Conservation (phyloP, 2,888 invertebrate species). For the Leucoptera coffeella region DNA sequence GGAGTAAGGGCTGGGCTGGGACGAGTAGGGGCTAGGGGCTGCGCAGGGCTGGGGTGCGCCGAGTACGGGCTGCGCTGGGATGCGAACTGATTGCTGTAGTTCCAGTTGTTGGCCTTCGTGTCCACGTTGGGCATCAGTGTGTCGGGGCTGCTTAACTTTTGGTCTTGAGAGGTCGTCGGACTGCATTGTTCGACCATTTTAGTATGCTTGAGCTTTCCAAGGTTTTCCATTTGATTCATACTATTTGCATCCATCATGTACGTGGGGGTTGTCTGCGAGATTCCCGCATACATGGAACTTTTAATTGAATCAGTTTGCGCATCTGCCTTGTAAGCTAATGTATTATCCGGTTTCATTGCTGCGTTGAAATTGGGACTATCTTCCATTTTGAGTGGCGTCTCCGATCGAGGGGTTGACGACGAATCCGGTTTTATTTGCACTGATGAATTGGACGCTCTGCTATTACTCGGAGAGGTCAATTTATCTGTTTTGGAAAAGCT, state of each 20-base stretch:
- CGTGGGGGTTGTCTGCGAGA: conserved; percentile 36
- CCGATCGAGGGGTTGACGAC: conserved; percentile 35
- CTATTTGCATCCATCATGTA: conserved; percentile 44
- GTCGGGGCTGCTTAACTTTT: conserved; percentile 40
- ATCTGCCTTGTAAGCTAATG: conserved; percentile 39
- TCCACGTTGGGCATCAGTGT: conserved; percentile 25
- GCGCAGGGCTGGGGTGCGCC: conserved; percentile 41
- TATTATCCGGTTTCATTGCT: conserved; percentile 38
- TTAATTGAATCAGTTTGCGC: conserved; percentile 24
- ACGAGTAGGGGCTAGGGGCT: conserved; percentile 29
- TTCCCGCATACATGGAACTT: conserved; percentile 33
- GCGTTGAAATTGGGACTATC: conserved; percentile 41
- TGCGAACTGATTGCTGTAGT: conserved; percentile 37
- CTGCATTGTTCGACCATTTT: conserved; percentile 42
- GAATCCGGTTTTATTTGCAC: conserved; percentile 36
- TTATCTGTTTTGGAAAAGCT: too few relatives aligned
- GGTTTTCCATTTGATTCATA: conserved; percentile 32
- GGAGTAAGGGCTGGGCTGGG: conserved; percentile 17
- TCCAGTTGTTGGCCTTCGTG: conserved; percentile 36
- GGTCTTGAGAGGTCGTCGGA: conserved; percentile 39
- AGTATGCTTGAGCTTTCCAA: conserved; percentile 29
- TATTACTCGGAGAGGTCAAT: conserved; percentile 13
- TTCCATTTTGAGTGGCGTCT: conserved; percentile 19
- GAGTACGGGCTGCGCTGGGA: conserved; percentile 40
- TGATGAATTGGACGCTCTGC: conserved; percentile 30